Base-by-base conservation (phyloP, 2,797 vertebrate species). In the Ammospiza maritima region DNA sequence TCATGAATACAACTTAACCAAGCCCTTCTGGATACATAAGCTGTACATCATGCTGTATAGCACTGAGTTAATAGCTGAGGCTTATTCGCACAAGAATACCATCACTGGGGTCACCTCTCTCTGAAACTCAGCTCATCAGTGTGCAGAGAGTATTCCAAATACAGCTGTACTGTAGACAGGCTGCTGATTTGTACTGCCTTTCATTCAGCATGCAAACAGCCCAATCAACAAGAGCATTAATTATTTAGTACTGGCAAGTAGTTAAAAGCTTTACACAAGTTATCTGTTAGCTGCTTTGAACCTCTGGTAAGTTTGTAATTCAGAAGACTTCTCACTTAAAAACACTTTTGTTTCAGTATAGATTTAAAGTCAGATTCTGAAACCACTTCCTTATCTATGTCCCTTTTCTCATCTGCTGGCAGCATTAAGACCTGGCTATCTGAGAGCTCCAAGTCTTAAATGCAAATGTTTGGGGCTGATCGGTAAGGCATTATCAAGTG, bases 331-430 rank as follows among this genome's bases (percentile, higher is more conserved):
- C 58, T 88, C 70, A 64, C 36, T 58, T 72, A 81, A 95, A 25
- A 84, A 60, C 32, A 74, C 17, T 66, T 91, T 50, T 93, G 44
- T 88, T 78, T 89, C 76, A 81, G 69, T 88, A 47, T 54, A 94
- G 93, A 93, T 95, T 70, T 91, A 12, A 94, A 96, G 67, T 67
- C 66, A 92, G 87, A 94, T 92, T 87, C 85, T 92, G 78, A 81
- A 96, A 95, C 89, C 89, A 96, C 94, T 96, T 97, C 93, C 94
- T 96, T 83, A 92, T 32, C 82, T 89, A 51, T 91, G 85, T 94
- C 91, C 93, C 66, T 93, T 91, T 88, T 80, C 82, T 95, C 40
- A 32, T 56, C 29, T 11, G 14, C 87, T 84, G 60, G 64, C 82
- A 95, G 79, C 60, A 92, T 79, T 58, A 81, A 70, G 64, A 85